These are phyloP conservation scores for Ceyx melanurus DNA, from an alignment of 2,113 vertebrate species.

Conservation along the genomic window DNA sequence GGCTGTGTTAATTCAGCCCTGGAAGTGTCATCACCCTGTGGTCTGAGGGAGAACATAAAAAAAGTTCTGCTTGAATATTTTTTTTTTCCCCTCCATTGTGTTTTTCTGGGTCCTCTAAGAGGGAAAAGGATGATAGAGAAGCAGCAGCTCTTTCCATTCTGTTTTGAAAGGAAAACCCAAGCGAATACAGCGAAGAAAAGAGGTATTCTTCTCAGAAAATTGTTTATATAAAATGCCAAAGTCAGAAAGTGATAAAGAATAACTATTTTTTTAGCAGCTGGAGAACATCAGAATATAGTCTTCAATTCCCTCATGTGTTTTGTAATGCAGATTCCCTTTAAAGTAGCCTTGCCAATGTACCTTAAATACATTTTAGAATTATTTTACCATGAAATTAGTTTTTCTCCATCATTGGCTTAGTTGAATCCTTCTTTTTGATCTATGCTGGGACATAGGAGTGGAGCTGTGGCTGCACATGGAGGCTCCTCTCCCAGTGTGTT, in stretches of 20 bases:
- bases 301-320: slow-evolving; percentile 71
- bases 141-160: slow-evolving; percentile 23
- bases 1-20: slow-evolving; percentile 76
- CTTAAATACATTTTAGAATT: slow-evolving; percentile 85
- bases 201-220: slow-evolving; percentile 52
- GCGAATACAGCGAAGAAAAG: background rate
- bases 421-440: slow-evolving; percentile 78
- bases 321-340: slow-evolving; percentile 80
- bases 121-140: slow-evolving; percentile 23
- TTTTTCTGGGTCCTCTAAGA: slow-evolving; percentile 27
- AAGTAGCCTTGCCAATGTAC: slow-evolving; percentile 76
- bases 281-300: slow-evolving; percentile 70
- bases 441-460: slow-evolving; percentile 77
- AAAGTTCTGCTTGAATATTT: slow-evolving; percentile 34
- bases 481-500: slow-evolving; percentile 57
- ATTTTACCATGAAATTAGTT: slow-evolving; percentile 89
- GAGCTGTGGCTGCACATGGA: slow-evolving; percentile 56
- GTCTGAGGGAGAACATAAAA: slow-evolving; percentile 38
- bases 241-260: slow-evolving; percentile 60
- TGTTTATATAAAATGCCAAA: slow-evolving; percentile 61
- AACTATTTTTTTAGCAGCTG: slow-evolving; percentile 72
- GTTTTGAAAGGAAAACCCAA: background rate
- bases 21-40: slow-evolving; percentile 72
- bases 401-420: slow-evolving; percentile 81
- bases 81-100: background rate